Evolutionary conservation across 2,888 invertebrate species (phyloP).

Genomic region (Seladonia tumulorum): DNA sequence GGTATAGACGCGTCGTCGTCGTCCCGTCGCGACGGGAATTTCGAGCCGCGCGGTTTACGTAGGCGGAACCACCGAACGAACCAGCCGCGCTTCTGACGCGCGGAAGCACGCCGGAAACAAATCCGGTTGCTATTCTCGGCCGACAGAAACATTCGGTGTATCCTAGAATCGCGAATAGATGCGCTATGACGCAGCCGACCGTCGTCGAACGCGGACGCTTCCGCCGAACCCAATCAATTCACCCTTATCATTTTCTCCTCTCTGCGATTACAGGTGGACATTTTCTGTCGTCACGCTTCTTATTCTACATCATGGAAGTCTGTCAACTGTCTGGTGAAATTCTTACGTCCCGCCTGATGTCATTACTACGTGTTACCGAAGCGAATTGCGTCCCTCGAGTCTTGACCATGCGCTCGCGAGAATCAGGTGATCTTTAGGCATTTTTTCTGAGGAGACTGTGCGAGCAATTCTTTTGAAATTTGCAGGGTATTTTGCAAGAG

Average conservation of each 20-base stretch:
- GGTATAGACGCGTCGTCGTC: not conserved
- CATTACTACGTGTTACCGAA: too few species aligned
- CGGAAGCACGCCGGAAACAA: not conserved
- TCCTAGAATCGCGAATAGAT: slow-evolving; percentile 10
- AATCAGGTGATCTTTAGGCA: too few species aligned
- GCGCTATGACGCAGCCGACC: not conserved
- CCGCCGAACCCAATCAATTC: not conserved
- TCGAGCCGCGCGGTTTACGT: slow-evolving; percentile 25
- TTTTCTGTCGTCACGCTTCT: too few species aligned
- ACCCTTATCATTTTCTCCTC: not conserved
- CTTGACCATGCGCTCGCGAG: too few species aligned
- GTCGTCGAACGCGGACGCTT: not conserved
- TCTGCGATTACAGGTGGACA: not conserved
- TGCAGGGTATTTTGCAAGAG: too few species aligned
- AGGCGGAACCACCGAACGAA: not conserved
- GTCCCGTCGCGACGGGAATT: not conserved
- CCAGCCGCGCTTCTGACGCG: slow-evolving; percentile 26
- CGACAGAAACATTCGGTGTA: not conserved
- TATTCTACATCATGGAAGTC: too few species aligned
- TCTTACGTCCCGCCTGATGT: too few species aligned
- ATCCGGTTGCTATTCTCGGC: slow-evolving; percentile 7
- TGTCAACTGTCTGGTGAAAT: too few species aligned
- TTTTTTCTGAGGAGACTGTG: too few species aligned
- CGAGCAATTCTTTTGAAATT: too few species aligned
- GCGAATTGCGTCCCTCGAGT: too few species aligned